A percentile compares a stretch with the other conserved stretches of the same genome.
Evolutionary conservation across 2,888 invertebrate species (phyloP).

Genomic region (Trichacis sp.): DNA sequence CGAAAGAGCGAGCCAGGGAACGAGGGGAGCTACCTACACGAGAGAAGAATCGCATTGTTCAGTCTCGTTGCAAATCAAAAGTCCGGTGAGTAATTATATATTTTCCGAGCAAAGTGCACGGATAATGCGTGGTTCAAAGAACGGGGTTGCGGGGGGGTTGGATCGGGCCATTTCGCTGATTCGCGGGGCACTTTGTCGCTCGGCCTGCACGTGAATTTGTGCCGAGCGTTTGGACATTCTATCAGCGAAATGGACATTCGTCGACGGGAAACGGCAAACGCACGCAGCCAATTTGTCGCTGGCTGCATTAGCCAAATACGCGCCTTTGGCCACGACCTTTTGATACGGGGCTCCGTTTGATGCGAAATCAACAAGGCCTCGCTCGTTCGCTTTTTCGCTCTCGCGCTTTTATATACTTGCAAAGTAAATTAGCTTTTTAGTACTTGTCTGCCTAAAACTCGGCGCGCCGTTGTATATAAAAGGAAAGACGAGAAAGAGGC

Average conservation of each 20-base stretch:
- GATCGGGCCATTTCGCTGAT: neutral
- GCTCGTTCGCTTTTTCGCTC: constrained; percentile 46
- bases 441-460: constrained; percentile 65
- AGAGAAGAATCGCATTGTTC: too few species aligned
- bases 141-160: too few species aligned
- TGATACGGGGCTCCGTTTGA: constrained; percentile 55
- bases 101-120: too few species aligned
- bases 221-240: constrained; percentile 60
- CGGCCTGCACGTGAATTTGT: neutral
- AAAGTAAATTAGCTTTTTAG: constrained; percentile 70
- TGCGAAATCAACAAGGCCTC: constrained; percentile 43
- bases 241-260: constrained; percentile 68
- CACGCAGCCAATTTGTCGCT: constrained; percentile 64
- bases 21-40: too few species aligned
- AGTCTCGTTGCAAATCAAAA: too few species aligned
- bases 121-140: too few species aligned
- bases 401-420: constrained; percentile 64
- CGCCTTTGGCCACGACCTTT: constrained; percentile 52
- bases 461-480: constrained; percentile 55
- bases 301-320: constrained; percentile 59
- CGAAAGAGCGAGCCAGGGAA: too few species aligned
- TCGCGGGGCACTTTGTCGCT: neutral
- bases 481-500: too few species aligned
- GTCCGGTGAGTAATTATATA: too few species aligned
- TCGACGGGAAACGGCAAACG: constrained; percentile 21